phyloP scores from a whole-genome alignment of 2,888 invertebrate species.

The Ceriagrion tenellum region DNA sequence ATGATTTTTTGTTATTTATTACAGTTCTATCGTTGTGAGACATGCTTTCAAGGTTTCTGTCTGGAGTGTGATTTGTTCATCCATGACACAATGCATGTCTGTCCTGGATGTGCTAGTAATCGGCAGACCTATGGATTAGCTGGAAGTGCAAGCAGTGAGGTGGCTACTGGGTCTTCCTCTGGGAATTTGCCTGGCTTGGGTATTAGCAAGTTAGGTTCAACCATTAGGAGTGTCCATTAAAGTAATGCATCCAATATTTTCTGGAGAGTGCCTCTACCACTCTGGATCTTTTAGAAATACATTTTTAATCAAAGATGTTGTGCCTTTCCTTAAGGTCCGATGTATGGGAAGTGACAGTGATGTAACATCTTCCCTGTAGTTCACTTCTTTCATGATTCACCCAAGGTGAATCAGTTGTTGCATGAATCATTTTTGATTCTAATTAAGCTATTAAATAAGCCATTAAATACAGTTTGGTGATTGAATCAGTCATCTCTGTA shows the following conservation, averaged over 20 bases:
- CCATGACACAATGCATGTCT: slow-evolving; percentile 95
- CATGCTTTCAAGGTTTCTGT: slow-evolving; percentile 91
- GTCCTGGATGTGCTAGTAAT: slow-evolving; percentile 96
- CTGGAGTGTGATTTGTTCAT: slow-evolving; percentile 97
- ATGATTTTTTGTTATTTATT: slow-evolving; percentile 74
- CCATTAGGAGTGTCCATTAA: slow-evolving; percentile 11
- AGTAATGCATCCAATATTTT: not conserved
- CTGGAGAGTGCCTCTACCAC: not conserved
- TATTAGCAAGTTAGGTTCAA: not conserved
- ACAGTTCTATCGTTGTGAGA: slow-evolving; percentile 89
- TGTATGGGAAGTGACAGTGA: not conserved
- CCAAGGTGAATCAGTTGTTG: not conserved
- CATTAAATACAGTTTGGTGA: not conserved
- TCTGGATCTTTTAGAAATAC: not conserved
- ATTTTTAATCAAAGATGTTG: not conserved
- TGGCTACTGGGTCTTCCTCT: not conserved
- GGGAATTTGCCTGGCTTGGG: not conserved
- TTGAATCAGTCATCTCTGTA: not conserved
- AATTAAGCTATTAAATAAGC: not conserved
- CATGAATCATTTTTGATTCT: not conserved
- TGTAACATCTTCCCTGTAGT: not conserved
- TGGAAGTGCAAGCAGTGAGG: not conserved
- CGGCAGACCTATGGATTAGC: slow-evolving; percentile 70
- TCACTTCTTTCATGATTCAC: not conserved
- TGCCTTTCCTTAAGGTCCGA: not conserved